Percentiles rank a stretch among this genome's conserved stretches.
phyloP scores from a whole-genome alignment of 2,888 invertebrate genomes.

The Megastigmus dorsalis region DNA sequence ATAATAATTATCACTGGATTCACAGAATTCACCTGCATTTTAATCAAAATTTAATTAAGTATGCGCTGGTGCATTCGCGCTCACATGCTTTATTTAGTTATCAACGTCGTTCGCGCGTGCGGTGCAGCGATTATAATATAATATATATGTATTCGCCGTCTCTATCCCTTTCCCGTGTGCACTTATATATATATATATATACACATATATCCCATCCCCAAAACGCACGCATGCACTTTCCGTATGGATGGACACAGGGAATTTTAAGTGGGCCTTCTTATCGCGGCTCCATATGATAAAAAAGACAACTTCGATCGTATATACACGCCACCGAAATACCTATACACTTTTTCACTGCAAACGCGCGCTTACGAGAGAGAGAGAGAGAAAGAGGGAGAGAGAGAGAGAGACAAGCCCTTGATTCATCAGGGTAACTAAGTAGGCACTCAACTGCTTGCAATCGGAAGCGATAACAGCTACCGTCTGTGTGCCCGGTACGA shows the following conservation, averaged over 20 bases:
- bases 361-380: not conserved
- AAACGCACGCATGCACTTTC: not conserved
- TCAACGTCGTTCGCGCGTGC: conserved; percentile 39
- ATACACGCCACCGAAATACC: not conserved
- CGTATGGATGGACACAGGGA: not conserved
- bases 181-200: no score
- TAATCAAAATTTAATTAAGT: conserved; percentile 46
- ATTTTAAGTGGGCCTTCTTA: conserved; percentile 42
- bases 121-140: no score
- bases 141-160: no score
- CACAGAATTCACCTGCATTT: conserved; percentile 20
- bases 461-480: conserved; percentile 13
- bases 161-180: no score
- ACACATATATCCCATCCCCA: no score
- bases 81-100: conserved; percentile 43
- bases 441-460: conserved; percentile 24
- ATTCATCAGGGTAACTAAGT: conserved; percentile 20
- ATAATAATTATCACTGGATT: no score
- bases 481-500: not conserved
- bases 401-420: not conserved
- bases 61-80: not conserved
- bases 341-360: not conserved
- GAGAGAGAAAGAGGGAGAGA: not conserved
- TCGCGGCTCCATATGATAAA: not conserved
- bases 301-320: no score